A percentile compares a stretch with the other conserved stretches of the same genome.
These are phyloP conservation scores for Leucoraja ocellata DNA, from an alignment of 2,797 vertebrate genomes.

Conservation along the genomic window DNA sequence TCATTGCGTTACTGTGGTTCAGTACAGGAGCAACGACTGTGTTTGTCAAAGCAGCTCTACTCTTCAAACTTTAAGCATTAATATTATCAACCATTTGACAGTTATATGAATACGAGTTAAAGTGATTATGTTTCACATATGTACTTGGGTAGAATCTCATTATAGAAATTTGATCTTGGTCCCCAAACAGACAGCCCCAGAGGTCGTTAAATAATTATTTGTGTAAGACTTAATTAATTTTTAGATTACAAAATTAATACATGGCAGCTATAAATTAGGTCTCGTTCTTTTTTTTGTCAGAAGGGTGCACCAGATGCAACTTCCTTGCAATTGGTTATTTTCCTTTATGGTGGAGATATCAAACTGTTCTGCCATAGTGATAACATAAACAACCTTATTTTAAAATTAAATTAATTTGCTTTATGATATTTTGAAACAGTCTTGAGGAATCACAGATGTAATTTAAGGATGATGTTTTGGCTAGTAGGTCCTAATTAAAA, in stretches of 20 bases:
- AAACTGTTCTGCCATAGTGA: too few species aligned
- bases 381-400: not conserved
- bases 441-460: not conserved
- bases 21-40: not conserved
- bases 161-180: not conserved
- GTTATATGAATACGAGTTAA: not conserved
- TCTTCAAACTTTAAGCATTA: not conserved
- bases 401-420: not conserved
- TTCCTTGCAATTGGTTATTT: not conserved
- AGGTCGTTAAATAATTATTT: not conserved
- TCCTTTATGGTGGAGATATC: not conserved
- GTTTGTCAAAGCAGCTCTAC: not conserved
- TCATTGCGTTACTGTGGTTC: not conserved
- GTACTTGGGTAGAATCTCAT: not conserved
- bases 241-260: not conserved
- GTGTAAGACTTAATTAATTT: conserved; percentile 16
- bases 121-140: not conserved
- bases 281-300: not conserved
- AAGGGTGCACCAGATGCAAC: not conserved
- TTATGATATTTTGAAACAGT: not conserved
- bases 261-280: not conserved
- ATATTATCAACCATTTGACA: not conserved
- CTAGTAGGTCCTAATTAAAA: not conserved
- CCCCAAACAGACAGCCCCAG: not conserved
- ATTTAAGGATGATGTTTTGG: not conserved